Conservation (phyloP, 2,113 vertebrate genomes). For the Phaethornis superciliosus region DNA sequence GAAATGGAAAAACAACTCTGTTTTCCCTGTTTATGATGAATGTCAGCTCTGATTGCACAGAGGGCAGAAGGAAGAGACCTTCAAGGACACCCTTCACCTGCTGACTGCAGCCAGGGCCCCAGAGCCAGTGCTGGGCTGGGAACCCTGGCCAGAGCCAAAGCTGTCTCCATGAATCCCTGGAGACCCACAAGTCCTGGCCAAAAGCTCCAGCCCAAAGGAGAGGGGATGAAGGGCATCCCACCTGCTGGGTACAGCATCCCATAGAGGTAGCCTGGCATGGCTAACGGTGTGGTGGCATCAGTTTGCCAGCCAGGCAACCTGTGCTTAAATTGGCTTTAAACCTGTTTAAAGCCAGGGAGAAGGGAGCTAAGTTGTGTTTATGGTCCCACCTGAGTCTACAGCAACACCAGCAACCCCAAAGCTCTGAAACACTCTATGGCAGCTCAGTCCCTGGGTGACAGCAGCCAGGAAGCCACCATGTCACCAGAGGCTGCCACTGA, state of each 20-base stretch:
- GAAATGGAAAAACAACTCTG: background rate
- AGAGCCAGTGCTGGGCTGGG: background rate
- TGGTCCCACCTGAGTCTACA: rapidly evolving
- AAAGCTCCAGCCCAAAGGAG: rapidly evolving
- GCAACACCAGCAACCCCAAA: background rate
- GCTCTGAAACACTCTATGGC: background rate
- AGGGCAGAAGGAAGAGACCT: background rate
- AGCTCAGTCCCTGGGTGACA: rapidly evolving
- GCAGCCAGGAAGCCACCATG: background rate
- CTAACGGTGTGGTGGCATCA: background rate
- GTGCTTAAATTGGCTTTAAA: background rate
- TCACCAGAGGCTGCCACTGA: rapidly evolving
- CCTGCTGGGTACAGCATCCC: background rate
- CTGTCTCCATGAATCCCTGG: rapidly evolving
- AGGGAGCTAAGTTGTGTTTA: background rate
- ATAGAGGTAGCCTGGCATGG: rapidly evolving
- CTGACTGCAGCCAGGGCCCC: background rate
- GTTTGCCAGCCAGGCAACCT: background rate
- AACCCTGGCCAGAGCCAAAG: background rate
- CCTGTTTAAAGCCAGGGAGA: background rate
- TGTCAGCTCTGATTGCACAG: rapidly evolving
- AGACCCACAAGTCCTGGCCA: rapidly evolving
- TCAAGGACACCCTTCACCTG: background rate
- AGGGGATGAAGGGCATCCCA: background rate
- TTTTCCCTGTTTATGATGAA: background rate